A percentile compares a stretch with the other conserved stretches of the same genome.
phyloP scores from a whole-genome alignment of 2,888 invertebrate species.

The Tolmerus cingulatus region DNA sequence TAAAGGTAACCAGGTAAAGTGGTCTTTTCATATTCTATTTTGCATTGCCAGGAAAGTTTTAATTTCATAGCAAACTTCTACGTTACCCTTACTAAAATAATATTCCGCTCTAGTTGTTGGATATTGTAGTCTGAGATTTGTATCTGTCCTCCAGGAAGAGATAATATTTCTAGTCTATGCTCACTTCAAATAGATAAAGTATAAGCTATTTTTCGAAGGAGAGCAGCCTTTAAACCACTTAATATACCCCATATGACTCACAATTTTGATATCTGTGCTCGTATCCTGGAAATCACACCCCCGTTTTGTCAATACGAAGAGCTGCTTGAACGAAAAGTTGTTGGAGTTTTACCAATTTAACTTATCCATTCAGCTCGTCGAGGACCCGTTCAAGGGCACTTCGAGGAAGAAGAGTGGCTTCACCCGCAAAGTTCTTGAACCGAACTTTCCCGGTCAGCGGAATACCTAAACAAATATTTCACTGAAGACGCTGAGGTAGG shows the following conservation, averaged over 20 bases:
- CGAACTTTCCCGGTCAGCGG: background rate
- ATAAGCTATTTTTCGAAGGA: background rate
- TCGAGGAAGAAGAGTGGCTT: background rate
- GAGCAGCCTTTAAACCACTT: background rate
- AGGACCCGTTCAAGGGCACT: background rate
- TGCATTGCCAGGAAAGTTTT: background rate
- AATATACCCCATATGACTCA: background rate
- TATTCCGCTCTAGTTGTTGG: background rate
- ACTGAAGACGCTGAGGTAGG: background rate
- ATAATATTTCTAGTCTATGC: background rate
- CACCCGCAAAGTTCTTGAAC: background rate
- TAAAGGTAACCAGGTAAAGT: background rate
- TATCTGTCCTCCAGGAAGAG: background rate
- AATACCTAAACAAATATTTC: background rate
- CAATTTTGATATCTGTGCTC: background rate
- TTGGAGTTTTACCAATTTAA: background rate
- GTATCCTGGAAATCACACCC: background rate
- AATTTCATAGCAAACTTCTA: background rate
- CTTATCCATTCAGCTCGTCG: background rate
- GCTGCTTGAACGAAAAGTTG: background rate
- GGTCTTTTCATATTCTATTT: background rate
- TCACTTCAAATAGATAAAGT: background rate
- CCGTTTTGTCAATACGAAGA: background rate
- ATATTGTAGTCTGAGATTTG: background rate
- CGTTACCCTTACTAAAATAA: background rate